These are phyloP conservation scores for Petrocephalus zakoni DNA, from an alignment of 2,113 vertebrate genomes.

Conservation along the genomic window DNA sequence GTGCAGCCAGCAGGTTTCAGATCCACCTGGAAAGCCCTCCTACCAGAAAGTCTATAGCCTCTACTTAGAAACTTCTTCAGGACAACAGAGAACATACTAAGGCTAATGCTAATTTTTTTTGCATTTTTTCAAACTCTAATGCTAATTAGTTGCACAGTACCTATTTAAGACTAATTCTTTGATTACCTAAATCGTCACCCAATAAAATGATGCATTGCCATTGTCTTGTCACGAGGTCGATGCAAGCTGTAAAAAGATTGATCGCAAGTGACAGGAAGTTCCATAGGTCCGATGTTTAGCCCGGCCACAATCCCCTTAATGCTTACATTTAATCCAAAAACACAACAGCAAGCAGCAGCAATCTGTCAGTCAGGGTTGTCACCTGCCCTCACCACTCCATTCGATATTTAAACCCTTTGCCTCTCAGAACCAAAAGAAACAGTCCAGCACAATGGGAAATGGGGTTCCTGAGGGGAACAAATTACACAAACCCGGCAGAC, in stretches of 20 bases:
- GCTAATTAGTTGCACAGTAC: background rate
- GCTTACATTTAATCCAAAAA: background rate
- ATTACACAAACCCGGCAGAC: slow-evolving; percentile 27
- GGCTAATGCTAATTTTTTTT: background rate
- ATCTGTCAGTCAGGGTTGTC: background rate
- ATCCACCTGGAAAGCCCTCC: background rate
- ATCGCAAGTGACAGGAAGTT: background rate
- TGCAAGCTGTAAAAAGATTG: background rate
- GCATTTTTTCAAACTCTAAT: background rate
- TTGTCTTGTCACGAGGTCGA: background rate
- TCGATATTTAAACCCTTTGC: background rate
- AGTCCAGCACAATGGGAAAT: slow-evolving; percentile 25
- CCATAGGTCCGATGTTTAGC: background rate
- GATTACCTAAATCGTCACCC: background rate
- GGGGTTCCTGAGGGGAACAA: slow-evolving; percentile 45
- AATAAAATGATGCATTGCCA: background rate
- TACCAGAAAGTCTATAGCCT: background rate
- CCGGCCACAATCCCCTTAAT: background rate
- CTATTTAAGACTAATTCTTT: background rate
- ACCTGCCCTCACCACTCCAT: background rate
- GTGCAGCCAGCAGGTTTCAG: background rate
- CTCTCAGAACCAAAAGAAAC: background rate
- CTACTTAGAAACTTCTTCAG: background rate
- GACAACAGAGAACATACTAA: background rate
- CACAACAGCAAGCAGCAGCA: background rate